These are phyloP conservation scores for Spodoptera littoralis DNA, from an alignment of 2,888 invertebrate genomes.

Conservation along the genomic window DNA sequence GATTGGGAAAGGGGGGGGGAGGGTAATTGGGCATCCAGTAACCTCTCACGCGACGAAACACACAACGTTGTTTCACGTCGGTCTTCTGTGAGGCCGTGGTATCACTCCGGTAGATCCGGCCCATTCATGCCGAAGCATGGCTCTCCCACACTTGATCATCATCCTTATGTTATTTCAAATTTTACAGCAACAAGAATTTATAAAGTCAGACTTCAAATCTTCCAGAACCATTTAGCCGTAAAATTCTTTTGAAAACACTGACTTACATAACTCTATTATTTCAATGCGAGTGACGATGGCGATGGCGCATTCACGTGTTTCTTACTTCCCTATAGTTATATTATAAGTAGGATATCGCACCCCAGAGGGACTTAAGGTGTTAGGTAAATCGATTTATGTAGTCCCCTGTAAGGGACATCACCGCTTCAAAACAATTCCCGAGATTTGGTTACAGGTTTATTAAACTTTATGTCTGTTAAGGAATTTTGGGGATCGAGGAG, in stretches of 20 bases:
- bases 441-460: slow-evolving; percentile 43
- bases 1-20: too few species aligned
- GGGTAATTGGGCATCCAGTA: too few species aligned
- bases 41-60: too few species aligned
- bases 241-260: slow-evolving; percentile 3
- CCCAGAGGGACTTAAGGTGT: slow-evolving; percentile 56
- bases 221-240: neutral
- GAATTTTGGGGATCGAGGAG: slow-evolving; percentile 22
- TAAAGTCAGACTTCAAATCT: neutral
- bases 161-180: too few species aligned
- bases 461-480: slow-evolving; percentile 40
- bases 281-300: slow-evolving; percentile 32
- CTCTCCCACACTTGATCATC: too few species aligned
- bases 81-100: too few species aligned
- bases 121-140: too few species aligned
- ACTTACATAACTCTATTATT: slow-evolving; percentile 32
- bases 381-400: slow-evolving; percentile 62
- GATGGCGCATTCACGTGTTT: slow-evolving; percentile 44
- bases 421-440: slow-evolving; percentile 46
- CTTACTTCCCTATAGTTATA: slow-evolving; percentile 33
- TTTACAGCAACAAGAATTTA: neutral
- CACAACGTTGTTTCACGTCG: too few species aligned
- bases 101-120: too few species aligned
- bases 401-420: slow-evolving; percentile 45
- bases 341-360: slow-evolving; percentile 39